A percentile compares a stretch with the other conserved stretches of the same genome.
Evolutionary conservation across 2,888 invertebrate species (phyloP).

Genomic region (Petrolisthes manimaculis): DNA sequence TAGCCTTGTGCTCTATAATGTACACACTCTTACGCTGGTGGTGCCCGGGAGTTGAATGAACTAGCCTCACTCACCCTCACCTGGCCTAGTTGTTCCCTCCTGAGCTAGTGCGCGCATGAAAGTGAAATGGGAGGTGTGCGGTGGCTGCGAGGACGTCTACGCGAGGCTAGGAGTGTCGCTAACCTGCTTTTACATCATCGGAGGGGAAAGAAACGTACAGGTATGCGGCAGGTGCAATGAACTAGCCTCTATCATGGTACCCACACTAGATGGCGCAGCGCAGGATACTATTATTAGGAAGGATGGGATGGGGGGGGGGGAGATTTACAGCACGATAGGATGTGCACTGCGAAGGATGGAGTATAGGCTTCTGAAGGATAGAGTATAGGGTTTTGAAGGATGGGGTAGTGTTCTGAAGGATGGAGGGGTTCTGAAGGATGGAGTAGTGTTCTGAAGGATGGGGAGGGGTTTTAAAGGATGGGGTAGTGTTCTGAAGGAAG

Average conservation of each 20-base stretch:
- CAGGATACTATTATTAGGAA: too few species aligned
- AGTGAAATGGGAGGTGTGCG: slow-evolving; percentile 54
- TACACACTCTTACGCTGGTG: slow-evolving; percentile 59
- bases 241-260: slow-evolving; percentile 45
- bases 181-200: slow-evolving; percentile 54
- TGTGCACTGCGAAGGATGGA: neutral
- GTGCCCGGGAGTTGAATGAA: slow-evolving; percentile 49
- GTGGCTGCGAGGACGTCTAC: slow-evolving; percentile 18
- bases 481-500: too few species aligned
- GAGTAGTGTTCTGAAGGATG: too few species aligned
- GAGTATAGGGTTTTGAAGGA: too few species aligned
- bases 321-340: neutral
- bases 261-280: slow-evolving; percentile 8
- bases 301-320: slow-evolving; percentile 2
- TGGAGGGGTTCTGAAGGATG: too few species aligned
- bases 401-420: too few species aligned
- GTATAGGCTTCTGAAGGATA: neutral
- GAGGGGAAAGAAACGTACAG: slow-evolving; percentile 49
- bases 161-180: slow-evolving; percentile 47
- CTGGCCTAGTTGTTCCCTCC: slow-evolving; percentile 50
- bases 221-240: slow-evolving; percentile 58
- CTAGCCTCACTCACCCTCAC: slow-evolving; percentile 47
- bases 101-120: slow-evolving; percentile 40
- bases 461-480: neutral
- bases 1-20: slow-evolving; percentile 49